Evolutionary conservation across 1,140 invertebrate species (phyloP), one percentile per base, ranked within the genome.

Genomic region (Eumeta japonica): DNA sequence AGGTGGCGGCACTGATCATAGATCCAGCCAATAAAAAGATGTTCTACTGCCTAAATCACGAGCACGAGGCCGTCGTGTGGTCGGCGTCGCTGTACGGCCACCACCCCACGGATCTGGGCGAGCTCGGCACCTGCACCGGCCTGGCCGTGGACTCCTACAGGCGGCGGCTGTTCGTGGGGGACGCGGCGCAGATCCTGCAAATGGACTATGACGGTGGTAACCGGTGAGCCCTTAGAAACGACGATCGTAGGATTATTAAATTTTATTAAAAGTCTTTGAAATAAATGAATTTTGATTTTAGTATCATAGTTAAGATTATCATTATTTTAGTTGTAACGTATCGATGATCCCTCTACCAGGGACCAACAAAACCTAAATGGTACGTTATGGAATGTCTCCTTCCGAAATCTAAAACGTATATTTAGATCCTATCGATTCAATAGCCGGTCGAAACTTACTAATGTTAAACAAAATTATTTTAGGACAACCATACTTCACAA

Each of bases 111-210:
- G 47, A 59, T 28, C 24, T 66, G 17, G 40, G 42, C 1, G 38
- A 45, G 0, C 41, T 52, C 0, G 16, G 35, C 1, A 52, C 81
- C 52, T 82, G 90, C 10, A 78, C 77, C 2, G 84, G 84, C 0
- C 44, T 92, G 0, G 75, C 85, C 1, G 76, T 81, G 18, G 88
- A 92, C 73, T 71, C 80, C 32, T 77, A 84, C 39, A 82, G 79
- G 39, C 73, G 78, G 40, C 53, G 76, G 24, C 50, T 92, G 1
- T 92, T 90, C 55, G 87, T 83, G 61, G 75, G 80, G 0, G 87
- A 89, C 56, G 42, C 81, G 77, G 57, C 54, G 56, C 9, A 79
- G 5, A 79, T 92, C 12, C 79, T 85, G 52, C 71, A 76, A 33
- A 73, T 85, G n/a, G 76, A 78, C 41, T 81, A 89, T 7, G 79